Evolutionary conservation across 2,888 invertebrate genomes (phyloP).

Genomic region (Schizotus pectinicornis): DNA sequence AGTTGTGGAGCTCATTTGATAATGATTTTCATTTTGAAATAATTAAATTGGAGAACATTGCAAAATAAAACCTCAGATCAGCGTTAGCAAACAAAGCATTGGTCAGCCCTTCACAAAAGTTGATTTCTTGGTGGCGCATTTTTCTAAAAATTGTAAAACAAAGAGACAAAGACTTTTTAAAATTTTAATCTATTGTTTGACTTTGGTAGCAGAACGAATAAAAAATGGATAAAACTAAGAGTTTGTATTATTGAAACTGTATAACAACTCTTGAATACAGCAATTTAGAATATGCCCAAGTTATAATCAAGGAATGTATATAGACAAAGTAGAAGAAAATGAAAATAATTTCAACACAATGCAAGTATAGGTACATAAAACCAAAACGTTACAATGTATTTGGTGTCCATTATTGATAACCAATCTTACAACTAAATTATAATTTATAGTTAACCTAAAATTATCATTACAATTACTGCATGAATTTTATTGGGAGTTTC

Average conservation of each 20-base stretch:
- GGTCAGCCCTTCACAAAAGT: no score
- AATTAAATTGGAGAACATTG: no score
- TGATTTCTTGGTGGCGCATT: no score
- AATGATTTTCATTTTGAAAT: no score
- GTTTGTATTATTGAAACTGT: slow-evolving; percentile 33
- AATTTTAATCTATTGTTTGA: no score
- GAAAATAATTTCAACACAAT: slow-evolving; percentile 15
- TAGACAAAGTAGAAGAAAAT: slow-evolving; percentile 23
- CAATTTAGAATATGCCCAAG: slow-evolving; percentile 33
- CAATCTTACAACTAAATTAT: slow-evolving; percentile 37
- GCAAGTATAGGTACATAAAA: slow-evolving; percentile 17
- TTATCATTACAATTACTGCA: slow-evolving; percentile 21
- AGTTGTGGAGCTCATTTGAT: no score
- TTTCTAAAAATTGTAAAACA: no score
- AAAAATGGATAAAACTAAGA: slow-evolving; percentile 21
- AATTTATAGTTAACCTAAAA: slow-evolving; percentile 30
- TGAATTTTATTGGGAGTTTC: slow-evolving; percentile 9
- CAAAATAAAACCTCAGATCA: no score
- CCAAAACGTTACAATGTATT: slow-evolving; percentile 32
- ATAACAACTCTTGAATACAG: slow-evolving; percentile 35
- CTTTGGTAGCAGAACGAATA: slow-evolving; percentile 4
- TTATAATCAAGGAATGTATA: slow-evolving; percentile 36
- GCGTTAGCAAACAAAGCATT: no score
- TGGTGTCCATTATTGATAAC: slow-evolving; percentile 35
- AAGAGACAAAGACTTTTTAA: no score